Conservation (phyloP, 1,140 invertebrate species). For the Leptestheria dahalacensis region DNA sequence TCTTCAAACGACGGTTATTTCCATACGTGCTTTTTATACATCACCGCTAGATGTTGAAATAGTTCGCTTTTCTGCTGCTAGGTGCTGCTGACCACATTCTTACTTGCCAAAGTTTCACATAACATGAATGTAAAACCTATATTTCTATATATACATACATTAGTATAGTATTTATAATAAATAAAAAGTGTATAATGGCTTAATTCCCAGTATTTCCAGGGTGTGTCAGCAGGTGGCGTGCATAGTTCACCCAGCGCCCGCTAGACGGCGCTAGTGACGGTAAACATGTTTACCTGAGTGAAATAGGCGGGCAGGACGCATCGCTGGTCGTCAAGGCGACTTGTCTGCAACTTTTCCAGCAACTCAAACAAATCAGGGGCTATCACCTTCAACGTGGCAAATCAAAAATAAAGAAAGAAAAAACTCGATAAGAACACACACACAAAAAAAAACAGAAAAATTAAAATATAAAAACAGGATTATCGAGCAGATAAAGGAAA, state of each 20-base stretch:
- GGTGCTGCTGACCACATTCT: not conserved
- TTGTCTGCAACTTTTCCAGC: slow-evolving; percentile 77
- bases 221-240: not conserved
- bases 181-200: too few species aligned
- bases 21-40: too few species aligned
- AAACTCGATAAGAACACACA: not conserved
- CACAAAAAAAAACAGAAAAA: slow-evolving; percentile 4
- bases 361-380: slow-evolving; percentile 75
- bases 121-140: too few species aligned
- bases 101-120: too few species aligned
- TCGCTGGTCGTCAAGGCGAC: slow-evolving; percentile 82
- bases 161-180: too few species aligned
- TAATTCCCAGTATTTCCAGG: too few species aligned
- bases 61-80: not conserved
- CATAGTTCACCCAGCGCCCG: not conserved
- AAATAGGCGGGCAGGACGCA: slow-evolving; percentile 78
- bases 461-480: slow-evolving; percentile 2
- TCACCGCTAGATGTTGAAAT: too few species aligned
- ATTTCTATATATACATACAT: not conserved
- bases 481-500: not conserved
- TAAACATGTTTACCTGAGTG: slow-evolving; percentile 49
- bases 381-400: slow-evolving; percentile 37
- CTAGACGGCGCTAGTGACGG: not conserved
- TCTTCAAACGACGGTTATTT: too few species aligned
- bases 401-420: slow-evolving; percentile 1